A percentile compares a stretch with the other conserved stretches of the same genome.
Conservation (phyloP, 1,140 invertebrate species). For the Vanessa atalanta region DNA sequence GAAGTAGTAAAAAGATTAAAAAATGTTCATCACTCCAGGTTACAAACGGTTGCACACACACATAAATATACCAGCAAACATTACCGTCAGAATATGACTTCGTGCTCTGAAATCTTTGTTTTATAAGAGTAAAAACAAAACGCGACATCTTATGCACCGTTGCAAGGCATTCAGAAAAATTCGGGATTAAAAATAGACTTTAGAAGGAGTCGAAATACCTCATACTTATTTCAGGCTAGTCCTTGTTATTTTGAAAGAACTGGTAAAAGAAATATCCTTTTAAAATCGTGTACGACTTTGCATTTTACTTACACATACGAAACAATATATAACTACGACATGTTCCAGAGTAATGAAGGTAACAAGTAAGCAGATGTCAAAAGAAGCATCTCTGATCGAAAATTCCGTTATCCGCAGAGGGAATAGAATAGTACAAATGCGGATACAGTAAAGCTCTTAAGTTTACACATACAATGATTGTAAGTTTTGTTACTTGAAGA, state of each 20-base stretch:
- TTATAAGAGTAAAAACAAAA: constrained; percentile 21
- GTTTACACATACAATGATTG: not conserved
- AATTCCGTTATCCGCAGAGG: constrained; percentile 64
- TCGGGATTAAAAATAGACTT: constrained; percentile 15
- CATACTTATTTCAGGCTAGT: constrained; percentile 2
- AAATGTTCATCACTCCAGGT: not conserved
- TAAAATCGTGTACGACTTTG: not conserved
- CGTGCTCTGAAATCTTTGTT: constrained; percentile 12
- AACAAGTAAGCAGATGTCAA: constrained; percentile 36
- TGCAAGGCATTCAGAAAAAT: constrained; percentile 16
- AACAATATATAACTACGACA: not conserved
- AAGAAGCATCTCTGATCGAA: constrained; percentile 59
- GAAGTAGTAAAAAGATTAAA: not conserved
- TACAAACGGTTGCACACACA: not conserved
- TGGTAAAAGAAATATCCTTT: constrained; percentile 4
- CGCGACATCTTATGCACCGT: constrained; percentile 14
- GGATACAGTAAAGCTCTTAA: constrained; percentile 15
- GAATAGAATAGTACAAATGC: constrained; percentile 57
- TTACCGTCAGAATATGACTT: not conserved
- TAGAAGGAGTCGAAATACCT: not conserved
- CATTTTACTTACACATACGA: not conserved
- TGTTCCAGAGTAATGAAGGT: constrained; percentile 37
- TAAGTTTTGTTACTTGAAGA: constrained; percentile 6
- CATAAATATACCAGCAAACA: not conserved
- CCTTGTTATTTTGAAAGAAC: constrained; percentile 8